Evolutionary conservation across 2,113 vertebrate species (phyloP), one percentile per base, ranked within the genome.

Genomic region (Reinhardtius hippoglossoides): DNA sequence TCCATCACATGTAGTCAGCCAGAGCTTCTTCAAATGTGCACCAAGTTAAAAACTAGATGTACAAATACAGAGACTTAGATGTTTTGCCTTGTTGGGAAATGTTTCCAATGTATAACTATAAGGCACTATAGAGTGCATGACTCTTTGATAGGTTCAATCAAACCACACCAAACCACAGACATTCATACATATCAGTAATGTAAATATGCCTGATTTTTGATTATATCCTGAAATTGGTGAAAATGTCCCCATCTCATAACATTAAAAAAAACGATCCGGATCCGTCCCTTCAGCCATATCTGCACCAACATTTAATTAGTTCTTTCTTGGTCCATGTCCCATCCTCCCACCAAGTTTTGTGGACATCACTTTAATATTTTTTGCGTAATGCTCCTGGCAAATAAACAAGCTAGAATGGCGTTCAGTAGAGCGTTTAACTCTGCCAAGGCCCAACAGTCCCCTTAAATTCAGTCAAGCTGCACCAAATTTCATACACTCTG

Each of bases 1-100:
- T 76, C 65, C 46, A 40, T 68, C 66, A 75, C 58, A 26, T 23
- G 63, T 50, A 62, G 52, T 40, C 62, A 40, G 57, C 78, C 66
- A 56, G 3, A 14, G 62, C 56, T 42, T 82, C 74, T 26, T 61
- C 50, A 75, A 68, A 70, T 44, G 1, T 24, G n/a, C 65, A 55
- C 27, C 27, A 44, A 18, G 21, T 37, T 23, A n/a, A 57, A 54
- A 50, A 23, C 20, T 23, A 48, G 14, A 71, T 46, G 31, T 18
- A 42, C 6, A 37, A 37, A 70, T 56, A 18, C 12, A 26, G 50
- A 35, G 15, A 46, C 42, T 16, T 48, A 50, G 18, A 50, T 15
- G 46, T 48, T 52, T 20, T 46, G 48, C 48, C 52, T 18, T 23
- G 52, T n/a, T 6, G 5, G 20, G 21, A 67, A 64, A 67, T 46